Base-by-base conservation (phyloP, 2,888 invertebrate species). In the Ophraella communa region DNA sequence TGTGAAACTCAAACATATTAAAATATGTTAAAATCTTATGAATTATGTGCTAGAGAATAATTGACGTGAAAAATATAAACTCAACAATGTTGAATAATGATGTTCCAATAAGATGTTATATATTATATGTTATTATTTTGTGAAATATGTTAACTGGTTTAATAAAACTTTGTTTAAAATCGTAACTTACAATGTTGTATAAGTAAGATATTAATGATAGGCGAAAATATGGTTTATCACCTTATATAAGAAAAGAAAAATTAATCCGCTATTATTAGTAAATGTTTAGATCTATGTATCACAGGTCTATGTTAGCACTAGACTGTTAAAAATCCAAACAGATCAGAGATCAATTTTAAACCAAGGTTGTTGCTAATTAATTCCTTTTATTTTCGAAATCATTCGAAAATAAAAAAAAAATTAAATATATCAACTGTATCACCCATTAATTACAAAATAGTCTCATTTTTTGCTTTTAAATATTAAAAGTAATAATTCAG, bases 201-300 rank as follows among this genome's bases (percentile, higher is more conserved):
- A n/a, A n/a, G n/a, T n/a, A n/a, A n/a, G n/a, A n/a, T n/a, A n/a
- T 30, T 2, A 30, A 30, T 10, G 1, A 8, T 30, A 14, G 39
- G 39, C 39, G 14, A 67, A 51, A 69, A 56, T 61, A 64, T 24
- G 39, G 10, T 20, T 17, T 55, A 63, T 4, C 27, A 27, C 27
- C 27, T 8, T 27, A 64, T 66, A 64, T 56, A 71, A 71, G 66
- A 65, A 68, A 73, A 63, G 66, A 68, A 70, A 73, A 60, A 74
- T 72, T 74, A 76, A 76, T 71, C 73, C 67, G 75, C 74, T 77
- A 77, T 73, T 72, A 67, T 73, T 77, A 77, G 77, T 76, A 73
- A 77, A 75, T 77, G 76, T 77, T 74, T 78, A 78, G 78, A 77
- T 73, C 74, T 76, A 74, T 77, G 70, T 75, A 77, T 76, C 77